Evolutionary conservation across 2,888 invertebrate genomes (phyloP), one percentile per base, ranked within the genome.

Genomic region (Endomychus coccineus): DNA sequence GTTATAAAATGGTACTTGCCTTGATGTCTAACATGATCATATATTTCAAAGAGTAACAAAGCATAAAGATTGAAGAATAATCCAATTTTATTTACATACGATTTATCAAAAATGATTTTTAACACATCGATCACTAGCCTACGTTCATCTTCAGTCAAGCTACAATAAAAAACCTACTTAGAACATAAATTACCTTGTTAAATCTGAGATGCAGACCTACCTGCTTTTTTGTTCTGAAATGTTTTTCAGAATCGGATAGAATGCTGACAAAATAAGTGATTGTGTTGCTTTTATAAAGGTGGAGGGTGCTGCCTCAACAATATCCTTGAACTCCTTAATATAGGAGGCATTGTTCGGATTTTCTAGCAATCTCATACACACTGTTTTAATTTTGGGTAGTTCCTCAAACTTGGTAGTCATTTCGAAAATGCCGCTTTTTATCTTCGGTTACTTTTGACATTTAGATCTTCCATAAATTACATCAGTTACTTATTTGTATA

Each of bases 11-110:
- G 3, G n/a, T 38, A 27, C 51, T 64, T 65, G 77, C 77, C 64
- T 69, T 66, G 68, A 19, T 68, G 61, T 43, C 66, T 65, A 2
- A 58, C 52, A 39, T 67, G 66, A 42, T 78, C 73, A 54, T 74
- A 76, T 28, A 79, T 68, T 49, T 77, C 66, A 43, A 66, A 60
- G 9, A 78, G 58, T 2, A 79, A 56, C 7, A 67, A 66, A 0
- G 68, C 60, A 51, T 75, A 76, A 30, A 78, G 60, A 49, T 75
- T 73, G 50, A 71, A 61, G 45, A 74, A 78, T 53, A 73, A 60
- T 29, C 71, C 68, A 13, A 67, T 54, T 39, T 69, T 70, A 23
- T 66, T 66, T 9, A 78, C 61, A 14, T 52, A 62, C 2, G 69
- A 66, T 51, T 69, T 72, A 12, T 66, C 62, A 28, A 80, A 51